These are phyloP conservation scores for Dendrolimus pini DNA, from an alignment of 2,888 invertebrate genomes.

Conservation along the genomic window DNA sequence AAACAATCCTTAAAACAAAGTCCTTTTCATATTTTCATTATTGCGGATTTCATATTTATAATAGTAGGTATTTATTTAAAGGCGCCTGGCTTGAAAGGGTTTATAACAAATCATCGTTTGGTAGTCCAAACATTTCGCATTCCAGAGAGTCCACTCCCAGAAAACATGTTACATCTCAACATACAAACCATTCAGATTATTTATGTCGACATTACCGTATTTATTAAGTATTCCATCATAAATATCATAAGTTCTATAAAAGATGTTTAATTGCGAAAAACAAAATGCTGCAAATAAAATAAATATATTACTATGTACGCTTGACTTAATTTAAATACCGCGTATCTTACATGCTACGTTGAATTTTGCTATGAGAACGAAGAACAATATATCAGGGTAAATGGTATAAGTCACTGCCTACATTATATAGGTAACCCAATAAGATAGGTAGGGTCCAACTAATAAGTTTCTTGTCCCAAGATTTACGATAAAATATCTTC, in stretches of 20 bases:
- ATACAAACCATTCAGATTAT: not conserved
- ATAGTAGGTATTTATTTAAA: no score
- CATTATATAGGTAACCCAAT: not conserved
- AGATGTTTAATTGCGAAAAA: no score
- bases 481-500: slow-evolving; percentile 38
- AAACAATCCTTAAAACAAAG: no score
- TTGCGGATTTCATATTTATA: no score
- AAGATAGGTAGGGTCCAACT: not conserved
- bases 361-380: not conserved
- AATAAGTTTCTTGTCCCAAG: slow-evolving; percentile 20
- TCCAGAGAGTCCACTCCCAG: not conserved
- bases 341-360: not conserved
- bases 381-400: not conserved
- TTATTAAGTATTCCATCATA: no score
- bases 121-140: not conserved
- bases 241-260: no score
- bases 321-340: not conserved
- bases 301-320: not conserved
- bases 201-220: not conserved
- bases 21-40: no score
- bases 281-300: no score
- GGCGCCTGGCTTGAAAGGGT: not conserved
- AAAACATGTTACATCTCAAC: not conserved
- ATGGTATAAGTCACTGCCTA: not conserved
- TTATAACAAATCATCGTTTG: not conserved